Base-by-base conservation (phyloP, 2,797 vertebrate genomes). In the Kryptolebias ocellatus region DNA sequence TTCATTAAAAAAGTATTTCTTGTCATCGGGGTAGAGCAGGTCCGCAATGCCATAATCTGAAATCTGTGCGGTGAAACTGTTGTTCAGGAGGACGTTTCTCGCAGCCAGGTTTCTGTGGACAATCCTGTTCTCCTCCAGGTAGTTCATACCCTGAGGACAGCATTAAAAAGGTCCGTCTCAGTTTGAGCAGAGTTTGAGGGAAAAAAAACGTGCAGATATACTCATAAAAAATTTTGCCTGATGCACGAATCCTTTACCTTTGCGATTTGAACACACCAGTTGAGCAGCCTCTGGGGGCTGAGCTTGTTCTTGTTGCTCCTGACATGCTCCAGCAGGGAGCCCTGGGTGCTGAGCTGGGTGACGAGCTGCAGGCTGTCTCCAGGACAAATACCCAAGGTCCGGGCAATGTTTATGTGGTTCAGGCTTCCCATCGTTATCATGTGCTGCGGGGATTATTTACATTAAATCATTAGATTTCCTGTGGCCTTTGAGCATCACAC, bases 201-300 rank as follows among this genome's bases (percentile, higher is more conserved):
- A n/a, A n/a, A 8, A 8, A 6, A 5, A 17, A 31, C 7, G 10
- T 45, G 4, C n/a, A 5, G 2, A 8, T 1, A n/a, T 6, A 57
- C 9, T 44, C 37, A 8, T 14, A 46, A 16, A 50, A 27, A 27
- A 54, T 14, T 42, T 12, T 14, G 10, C 10, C n/a, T 4, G 27
- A 55, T 5, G 5, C 15, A 1, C 20, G 0, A 24, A 2, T 59
- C 4, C 53, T 89, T 93, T 85, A 99, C 97, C 96, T 98, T 98
- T 80, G 97, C 97, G 11, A 99, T 98, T 84, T 99, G 97, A 67
- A 98, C 96, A 90, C 95, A 96, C 97, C 97, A 99, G 92, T 99
- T 99, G 81, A 99, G 96, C 73, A 99, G 92, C 57, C 96, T 94
- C 82, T 98, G 97, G 0, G 96, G 95, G 58, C 88, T 90, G n/a